Base-by-base conservation (phyloP, 2,888 invertebrate genomes). In the Megalurothrips usitatus region DNA sequence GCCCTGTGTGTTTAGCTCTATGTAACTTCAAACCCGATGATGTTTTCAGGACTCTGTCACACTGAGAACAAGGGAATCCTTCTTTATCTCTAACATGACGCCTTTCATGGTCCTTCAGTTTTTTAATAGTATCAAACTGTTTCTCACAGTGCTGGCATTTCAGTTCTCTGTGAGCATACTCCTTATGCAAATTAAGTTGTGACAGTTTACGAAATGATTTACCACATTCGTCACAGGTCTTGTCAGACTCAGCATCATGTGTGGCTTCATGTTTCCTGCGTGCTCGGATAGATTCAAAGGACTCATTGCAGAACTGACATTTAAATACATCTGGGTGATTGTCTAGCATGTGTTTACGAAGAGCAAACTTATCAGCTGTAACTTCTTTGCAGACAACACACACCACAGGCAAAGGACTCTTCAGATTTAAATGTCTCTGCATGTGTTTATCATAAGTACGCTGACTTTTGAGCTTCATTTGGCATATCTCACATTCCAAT, bases 1-100 rank as follows among this genome's bases (percentile, higher is more conserved):
- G 82, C 8, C 84, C 84, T 1, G 84, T 84, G 48, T 84, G 84
- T 12, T 81, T 82, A 0, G 83, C 84, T n/a, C 80, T 68, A 78
- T 84, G 84, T 48, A 84, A 82, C 11, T 82, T 80, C 2, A 84
- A 81, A 19, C 84, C 84, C 10, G 83, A 83, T 26, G 82, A 81
- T 23, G 84, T 84, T 79, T 84, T 84, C 80, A 84, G 84, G 11
- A 81, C 81, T 34, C 83, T 81, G 10, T 82, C 81, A 82, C 84
- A 84, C 26, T 80, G 81, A 43, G 82, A 80, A 82, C 84, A 84
- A 49, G 82, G 82, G 81, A 81, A 83, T 26, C 80, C 81, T 23
- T 83, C 83, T 19, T 83, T 79, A 8, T 82, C 82, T 19, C 82
- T 63, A 1, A 82, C 79, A 63, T 84, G 84, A 14, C 84, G 75